Percentiles rank a stretch among this genome's conserved stretches.
phyloP scores from a whole-genome alignment of 1,140 invertebrate species.

The Pantala flavescens region DNA sequence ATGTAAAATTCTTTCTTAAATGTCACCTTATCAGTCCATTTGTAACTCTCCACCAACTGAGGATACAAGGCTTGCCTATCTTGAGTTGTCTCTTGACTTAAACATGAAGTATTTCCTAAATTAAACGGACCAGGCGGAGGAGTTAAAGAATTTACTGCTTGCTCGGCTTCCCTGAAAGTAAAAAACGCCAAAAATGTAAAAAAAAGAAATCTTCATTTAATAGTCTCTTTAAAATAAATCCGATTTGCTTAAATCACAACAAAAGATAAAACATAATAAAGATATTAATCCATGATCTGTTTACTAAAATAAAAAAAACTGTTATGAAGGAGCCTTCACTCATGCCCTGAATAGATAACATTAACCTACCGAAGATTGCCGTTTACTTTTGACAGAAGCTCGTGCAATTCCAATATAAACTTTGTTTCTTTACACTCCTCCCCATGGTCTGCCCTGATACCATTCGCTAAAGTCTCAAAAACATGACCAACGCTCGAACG shows the following conservation, averaged over 20 bases:
- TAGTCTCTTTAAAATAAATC: conserved; percentile 17
- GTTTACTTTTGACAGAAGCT: conserved; percentile 60
- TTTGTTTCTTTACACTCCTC: conserved; percentile 66
- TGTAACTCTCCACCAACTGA: conserved; percentile 77
- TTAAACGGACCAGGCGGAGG: conserved; percentile 61
- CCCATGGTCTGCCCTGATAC: conserved; percentile 59
- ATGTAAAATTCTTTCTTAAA: not conserved
- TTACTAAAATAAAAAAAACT: conserved; percentile 12
- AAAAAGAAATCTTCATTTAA: conserved; percentile 12
- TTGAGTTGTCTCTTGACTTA: conserved; percentile 77
- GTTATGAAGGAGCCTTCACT: too few species aligned
- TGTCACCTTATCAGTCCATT: conserved; percentile 77
- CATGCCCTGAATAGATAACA: not conserved
- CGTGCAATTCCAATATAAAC: conserved; percentile 69
- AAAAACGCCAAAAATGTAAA: conserved; percentile 13
- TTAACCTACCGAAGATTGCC: conserved; percentile 52
- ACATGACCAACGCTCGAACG: conserved; percentile 70
- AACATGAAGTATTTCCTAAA: conserved; percentile 67
- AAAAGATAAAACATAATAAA: not conserved
- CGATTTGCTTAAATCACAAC: not conserved
- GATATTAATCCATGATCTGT: conserved; percentile 16
- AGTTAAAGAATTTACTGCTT: conserved; percentile 55
- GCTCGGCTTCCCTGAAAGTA: conserved; percentile 59
- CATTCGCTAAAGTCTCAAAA: conserved; percentile 68
- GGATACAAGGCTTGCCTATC: conserved; percentile 78